Evolutionary conservation across 2,113 vertebrate genomes (phyloP), one percentile per base, ranked within the genome.

Genomic region (Patagioenas fasciata): DNA sequence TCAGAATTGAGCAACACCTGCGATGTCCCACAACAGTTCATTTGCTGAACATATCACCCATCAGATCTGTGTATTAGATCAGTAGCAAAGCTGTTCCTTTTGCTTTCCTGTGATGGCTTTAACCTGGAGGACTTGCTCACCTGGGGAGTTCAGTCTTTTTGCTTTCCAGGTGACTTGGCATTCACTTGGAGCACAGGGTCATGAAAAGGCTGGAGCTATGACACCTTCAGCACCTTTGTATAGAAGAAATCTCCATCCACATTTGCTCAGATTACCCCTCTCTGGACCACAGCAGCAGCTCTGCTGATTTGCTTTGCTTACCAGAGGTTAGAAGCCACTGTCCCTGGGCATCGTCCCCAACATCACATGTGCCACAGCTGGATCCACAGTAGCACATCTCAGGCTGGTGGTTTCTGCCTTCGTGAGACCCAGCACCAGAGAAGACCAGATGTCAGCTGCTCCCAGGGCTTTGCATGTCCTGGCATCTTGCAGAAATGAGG

Each of bases 321-420:
- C 21, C 32, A 14, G 53, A 60, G 32, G 21, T 18, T 10, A 47
- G 69, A 61, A 82, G 8, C 32, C 3, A 1, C 36, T 13, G 5
- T 1, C 3, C 10, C 0, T 14, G 67, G 42, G 4, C 67, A 25
- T 21, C 7, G 0, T 25, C 13, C 14, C 44, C 28, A 1, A 1
- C 32, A 13, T 10, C 2, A 2, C 25, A 3, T 1, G 9, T 11
- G 23, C 13, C 4, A 0, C 2, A 2, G 48, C 25, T 20, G 0
- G n/a, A 29, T 38, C 10, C 15, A 19, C 50, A 57, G 57, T 25
- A 26, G 31, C 57, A 28, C 28, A 20, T 14, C 51, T 18, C 2
- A 0, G 26, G 4, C 23, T 34, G 73, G 32, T 72, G 73, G 5
- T 11, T 85, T 40, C 38, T 85, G 38, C 53, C 20, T 48, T 48